Conservation (phyloP, 2,113 vertebrate genomes). For the Lutjanus erythropterus region DNA sequence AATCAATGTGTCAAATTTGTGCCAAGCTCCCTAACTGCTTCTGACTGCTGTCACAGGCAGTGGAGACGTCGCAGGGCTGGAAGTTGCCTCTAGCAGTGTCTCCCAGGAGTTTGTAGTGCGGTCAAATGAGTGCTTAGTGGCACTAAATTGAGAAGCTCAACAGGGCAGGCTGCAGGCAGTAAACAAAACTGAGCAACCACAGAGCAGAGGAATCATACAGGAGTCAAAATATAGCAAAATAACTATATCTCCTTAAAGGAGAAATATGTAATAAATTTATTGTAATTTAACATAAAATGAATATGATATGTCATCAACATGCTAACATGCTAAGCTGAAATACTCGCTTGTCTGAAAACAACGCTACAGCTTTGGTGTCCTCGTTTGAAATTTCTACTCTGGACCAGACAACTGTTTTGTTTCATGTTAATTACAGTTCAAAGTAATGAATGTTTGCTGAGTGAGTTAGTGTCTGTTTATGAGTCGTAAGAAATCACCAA, state of each 20-base stretch:
- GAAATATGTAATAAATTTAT: too few species aligned
- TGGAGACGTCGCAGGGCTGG: not conserved
- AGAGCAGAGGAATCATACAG: constrained; percentile 9
- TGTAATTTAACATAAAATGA: too few species aligned
- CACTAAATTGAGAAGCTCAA: constrained; percentile 20
- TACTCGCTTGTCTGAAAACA: too few species aligned
- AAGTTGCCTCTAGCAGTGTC: constrained; percentile 23
- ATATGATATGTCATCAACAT: too few species aligned
- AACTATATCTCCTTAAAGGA: not conserved
- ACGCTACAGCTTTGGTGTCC: too few species aligned
- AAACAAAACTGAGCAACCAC: constrained; percentile 21
- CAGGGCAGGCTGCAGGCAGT: constrained; percentile 9
- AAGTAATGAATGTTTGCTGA: too few species aligned
- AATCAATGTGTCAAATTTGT: constrained; percentile 34
- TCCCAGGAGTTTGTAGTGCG: constrained; percentile 30
- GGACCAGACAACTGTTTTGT: too few species aligned
- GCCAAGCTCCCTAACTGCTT: constrained; percentile 21
- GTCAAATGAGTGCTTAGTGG: constrained; percentile 19
- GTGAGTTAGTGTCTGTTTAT: too few species aligned
- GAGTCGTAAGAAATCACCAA: too few species aligned
- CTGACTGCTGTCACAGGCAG: constrained; percentile 32
- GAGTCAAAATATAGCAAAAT: constrained; percentile 11
- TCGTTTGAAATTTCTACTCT: too few species aligned
- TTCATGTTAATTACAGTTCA: too few species aligned
- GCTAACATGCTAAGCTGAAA: too few species aligned